These are phyloP conservation scores for Chaetorhynchus papuensis DNA, from an alignment of 2,113 vertebrate genomes.

Conservation along the genomic window DNA sequence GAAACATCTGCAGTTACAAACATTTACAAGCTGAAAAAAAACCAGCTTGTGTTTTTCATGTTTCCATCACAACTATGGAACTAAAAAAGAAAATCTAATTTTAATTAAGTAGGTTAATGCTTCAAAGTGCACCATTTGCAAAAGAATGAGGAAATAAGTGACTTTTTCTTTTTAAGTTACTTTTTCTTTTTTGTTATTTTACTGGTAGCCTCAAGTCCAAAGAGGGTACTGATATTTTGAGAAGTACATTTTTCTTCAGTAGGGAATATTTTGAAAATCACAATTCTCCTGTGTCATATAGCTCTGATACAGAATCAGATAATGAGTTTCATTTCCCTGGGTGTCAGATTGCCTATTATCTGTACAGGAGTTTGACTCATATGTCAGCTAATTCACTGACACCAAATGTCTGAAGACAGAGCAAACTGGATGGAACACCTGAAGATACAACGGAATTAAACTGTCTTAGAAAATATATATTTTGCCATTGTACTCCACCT, in stretches of 20 bases:
- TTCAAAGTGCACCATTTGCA: background rate
- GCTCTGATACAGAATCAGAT: background rate
- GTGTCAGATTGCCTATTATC: slow-evolving; percentile 4
- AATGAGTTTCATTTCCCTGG: background rate
- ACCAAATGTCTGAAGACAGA: background rate
- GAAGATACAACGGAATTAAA: background rate
- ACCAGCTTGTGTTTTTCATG: background rate
- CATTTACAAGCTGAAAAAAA: background rate
- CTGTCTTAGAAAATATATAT: background rate
- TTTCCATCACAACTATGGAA: background rate
- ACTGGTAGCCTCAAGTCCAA: background rate
- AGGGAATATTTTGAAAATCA: background rate
- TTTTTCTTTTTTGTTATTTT: background rate
- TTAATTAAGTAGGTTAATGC: background rate
- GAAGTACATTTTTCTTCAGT: background rate
- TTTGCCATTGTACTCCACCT: background rate
- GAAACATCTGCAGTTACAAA: background rate
- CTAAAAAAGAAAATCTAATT: background rate
- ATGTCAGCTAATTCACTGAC: background rate
- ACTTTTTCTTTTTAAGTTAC: background rate
- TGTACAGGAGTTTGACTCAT: background rate
- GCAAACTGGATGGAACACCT: background rate
- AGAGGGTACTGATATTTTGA: background rate
- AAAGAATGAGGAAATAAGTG: background rate
- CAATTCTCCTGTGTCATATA: background rate